These are phyloP conservation scores for Pontoporia blainvillei DNA, from an alignment of 2,113 vertebrate genomes.

Conservation along the genomic window DNA sequence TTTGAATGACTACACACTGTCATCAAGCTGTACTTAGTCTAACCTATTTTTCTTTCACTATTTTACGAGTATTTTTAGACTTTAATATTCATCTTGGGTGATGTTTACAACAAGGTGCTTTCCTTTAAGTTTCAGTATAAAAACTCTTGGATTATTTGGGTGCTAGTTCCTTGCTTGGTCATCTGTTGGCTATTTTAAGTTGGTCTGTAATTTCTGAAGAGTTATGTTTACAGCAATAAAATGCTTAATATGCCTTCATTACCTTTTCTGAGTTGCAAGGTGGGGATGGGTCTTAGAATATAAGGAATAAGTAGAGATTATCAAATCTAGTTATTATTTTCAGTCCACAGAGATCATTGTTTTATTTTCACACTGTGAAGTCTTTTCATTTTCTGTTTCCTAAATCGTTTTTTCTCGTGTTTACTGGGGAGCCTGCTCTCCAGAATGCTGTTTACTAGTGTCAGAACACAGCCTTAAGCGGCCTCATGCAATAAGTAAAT, in stretches of 20 bases:
- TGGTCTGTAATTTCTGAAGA: slow-evolving; percentile 44
- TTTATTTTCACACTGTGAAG: background rate
- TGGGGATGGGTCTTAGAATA: background rate
- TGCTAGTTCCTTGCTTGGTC: background rate
- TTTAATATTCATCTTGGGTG: background rate
- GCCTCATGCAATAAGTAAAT: background rate
- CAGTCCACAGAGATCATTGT: background rate
- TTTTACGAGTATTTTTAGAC: slow-evolving; percentile 32
- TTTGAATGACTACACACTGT: background rate
- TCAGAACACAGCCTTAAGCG: background rate
- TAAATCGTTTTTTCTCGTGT: background rate
- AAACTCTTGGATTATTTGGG: background rate
- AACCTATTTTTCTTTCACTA: slow-evolving; percentile 19
- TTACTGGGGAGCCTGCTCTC: background rate
- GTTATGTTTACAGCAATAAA: slow-evolving; percentile 56
- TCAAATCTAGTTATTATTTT: background rate
- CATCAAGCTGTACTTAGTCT: background rate
- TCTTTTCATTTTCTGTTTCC: background rate
- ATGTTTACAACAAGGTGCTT: slow-evolving; percentile 6
- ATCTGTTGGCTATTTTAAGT: slow-evolving; percentile 16
- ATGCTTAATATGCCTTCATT: background rate
- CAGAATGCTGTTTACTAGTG: background rate
- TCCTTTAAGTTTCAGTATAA: background rate
- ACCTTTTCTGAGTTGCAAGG: slow-evolving; percentile 23
- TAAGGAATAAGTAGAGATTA: background rate